Conservation (phyloP, 2,113 vertebrate species). For the Martes martes region DNA sequence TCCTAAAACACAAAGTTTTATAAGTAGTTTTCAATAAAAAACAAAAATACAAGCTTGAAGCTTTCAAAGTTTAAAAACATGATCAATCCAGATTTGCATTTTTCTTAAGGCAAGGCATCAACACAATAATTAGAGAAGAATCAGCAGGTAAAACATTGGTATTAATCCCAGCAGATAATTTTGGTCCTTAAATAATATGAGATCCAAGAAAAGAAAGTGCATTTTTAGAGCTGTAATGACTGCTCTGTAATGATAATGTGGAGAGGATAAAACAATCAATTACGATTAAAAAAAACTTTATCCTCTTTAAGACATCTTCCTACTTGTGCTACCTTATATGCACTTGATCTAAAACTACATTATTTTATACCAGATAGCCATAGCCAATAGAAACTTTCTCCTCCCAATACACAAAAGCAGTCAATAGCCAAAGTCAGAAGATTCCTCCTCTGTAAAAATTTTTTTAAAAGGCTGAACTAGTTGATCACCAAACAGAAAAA, state of each 20-base stretch:
- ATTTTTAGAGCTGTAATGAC: neutral
- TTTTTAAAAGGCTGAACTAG: neutral
- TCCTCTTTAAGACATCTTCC: neutral
- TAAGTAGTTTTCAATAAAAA: neutral
- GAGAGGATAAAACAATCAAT: neutral
- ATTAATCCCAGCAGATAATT: neutral
- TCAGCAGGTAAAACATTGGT: constrained; percentile 1
- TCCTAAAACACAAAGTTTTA: constrained; percentile 83
- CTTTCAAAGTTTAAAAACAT: constrained; percentile 37
- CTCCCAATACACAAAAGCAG: neutral
- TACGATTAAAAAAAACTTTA: neutral
- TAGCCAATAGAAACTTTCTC: neutral
- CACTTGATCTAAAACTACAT: neutral
- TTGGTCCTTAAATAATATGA: constrained; percentile 9
- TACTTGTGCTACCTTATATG: neutral
- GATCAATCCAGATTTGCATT: neutral
- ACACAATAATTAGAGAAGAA: neutral
- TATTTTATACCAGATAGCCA: neutral
- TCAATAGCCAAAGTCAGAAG: neutral
- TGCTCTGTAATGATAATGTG: neutral
- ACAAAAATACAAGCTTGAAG: constrained; percentile 1
- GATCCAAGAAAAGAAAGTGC: neutral
- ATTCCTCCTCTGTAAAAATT: neutral
- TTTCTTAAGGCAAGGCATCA: neutral
- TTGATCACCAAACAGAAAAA: neutral